Evolutionary conservation across 1,140 invertebrate species (phyloP).

Genomic region (Tenebrio molitor): DNA sequence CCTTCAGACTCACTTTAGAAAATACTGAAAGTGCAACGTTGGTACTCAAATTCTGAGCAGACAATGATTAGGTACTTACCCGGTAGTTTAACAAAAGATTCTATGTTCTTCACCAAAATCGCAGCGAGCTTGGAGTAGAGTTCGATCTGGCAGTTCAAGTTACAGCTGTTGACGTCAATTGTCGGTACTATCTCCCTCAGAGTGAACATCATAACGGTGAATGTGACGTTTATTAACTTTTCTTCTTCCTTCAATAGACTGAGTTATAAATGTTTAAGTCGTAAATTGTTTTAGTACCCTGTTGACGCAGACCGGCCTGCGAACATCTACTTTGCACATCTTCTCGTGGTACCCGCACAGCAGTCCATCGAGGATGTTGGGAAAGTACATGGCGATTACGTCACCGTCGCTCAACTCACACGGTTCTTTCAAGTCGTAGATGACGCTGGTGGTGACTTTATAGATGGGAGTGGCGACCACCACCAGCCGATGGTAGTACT

Average conservation of each 20-base stretch:
- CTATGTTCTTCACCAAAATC: slow-evolving; percentile 60
- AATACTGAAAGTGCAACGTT: too few species aligned
- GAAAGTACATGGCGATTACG: slow-evolving; percentile 54
- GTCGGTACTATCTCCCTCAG: slow-evolving; percentile 55
- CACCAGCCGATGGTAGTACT: slow-evolving; percentile 18
- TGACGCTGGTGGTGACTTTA: slow-evolving; percentile 48
- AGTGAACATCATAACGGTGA: slow-evolving; percentile 55
- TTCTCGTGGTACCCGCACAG: slow-evolving; percentile 52
- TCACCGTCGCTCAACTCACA: slow-evolving; percentile 53
- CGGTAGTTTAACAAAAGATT: slow-evolving; percentile 57
- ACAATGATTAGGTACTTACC: too few species aligned
- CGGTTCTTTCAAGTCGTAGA: slow-evolving; percentile 56
- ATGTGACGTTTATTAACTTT: slow-evolving; percentile 53
- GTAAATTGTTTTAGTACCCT: too few species aligned
- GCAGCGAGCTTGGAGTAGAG: slow-evolving; percentile 57
- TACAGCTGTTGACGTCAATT: slow-evolving; percentile 52
- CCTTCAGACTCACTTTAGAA: slow-evolving; percentile 56
- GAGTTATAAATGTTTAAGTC: too few species aligned
- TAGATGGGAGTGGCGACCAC: slow-evolving; percentile 36
- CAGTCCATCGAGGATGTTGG: slow-evolving; percentile 53
- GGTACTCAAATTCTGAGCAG: too few species aligned
- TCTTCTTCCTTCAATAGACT: slow-evolving; percentile 50
- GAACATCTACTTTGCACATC: slow-evolving; percentile 55
- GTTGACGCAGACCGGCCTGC: slow-evolving; percentile 54
- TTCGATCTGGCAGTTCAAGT: slow-evolving; percentile 61